phyloP scores from a whole-genome alignment of 2,113 vertebrate species.

The Pyxicephalus adspersus region DNA sequence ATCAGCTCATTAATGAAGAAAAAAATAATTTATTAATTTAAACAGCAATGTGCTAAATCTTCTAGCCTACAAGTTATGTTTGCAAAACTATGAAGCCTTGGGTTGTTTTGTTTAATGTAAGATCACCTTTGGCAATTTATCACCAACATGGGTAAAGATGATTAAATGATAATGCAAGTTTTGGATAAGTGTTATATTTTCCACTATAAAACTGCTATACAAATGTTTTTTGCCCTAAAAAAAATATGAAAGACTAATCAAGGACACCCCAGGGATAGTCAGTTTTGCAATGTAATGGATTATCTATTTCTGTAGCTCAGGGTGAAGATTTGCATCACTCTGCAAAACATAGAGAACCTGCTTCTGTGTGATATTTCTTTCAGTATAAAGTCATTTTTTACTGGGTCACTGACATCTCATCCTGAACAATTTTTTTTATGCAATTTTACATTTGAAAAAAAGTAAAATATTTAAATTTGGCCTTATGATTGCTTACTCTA shows the following conservation, averaged over 20 bases:
- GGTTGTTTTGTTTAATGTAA: background rate
- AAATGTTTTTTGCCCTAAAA: background rate
- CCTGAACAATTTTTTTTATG: background rate
- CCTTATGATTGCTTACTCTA: no score
- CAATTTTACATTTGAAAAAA: no score
- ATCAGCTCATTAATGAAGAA: background rate
- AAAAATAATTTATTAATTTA: background rate
- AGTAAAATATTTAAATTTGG: no score
- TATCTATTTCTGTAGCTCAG: background rate
- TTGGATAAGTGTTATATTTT: background rate
- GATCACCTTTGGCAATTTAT: background rate
- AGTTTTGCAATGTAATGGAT: background rate
- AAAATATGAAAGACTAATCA: conserved; percentile 9
- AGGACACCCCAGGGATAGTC: background rate
- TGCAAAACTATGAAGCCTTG: background rate
- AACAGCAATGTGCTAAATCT: no score
- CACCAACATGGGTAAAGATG: background rate
- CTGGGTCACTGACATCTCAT: background rate
- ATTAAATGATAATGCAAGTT: background rate
- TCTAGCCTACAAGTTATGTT: no score
- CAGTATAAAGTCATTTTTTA: background rate
- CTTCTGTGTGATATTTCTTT: background rate
- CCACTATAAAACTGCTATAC: no score
- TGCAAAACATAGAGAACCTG: background rate
- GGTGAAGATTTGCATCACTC: background rate